Conservation (phyloP, 2,888 invertebrate genomes). For the Drosophila cognata region DNA sequence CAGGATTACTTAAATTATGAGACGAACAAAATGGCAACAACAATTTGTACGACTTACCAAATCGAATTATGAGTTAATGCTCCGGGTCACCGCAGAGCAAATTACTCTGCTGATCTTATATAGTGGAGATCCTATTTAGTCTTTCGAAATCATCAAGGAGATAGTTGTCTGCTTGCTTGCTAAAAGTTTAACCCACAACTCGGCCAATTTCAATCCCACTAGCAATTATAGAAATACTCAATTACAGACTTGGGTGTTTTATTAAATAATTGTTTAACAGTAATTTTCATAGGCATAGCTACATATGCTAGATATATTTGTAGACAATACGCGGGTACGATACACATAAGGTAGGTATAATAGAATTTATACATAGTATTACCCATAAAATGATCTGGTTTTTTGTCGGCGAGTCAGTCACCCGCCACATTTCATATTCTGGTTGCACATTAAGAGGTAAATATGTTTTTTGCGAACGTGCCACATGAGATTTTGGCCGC, state of each 20-base stretch:
- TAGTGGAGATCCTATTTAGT: neutral
- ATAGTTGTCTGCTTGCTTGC: neutral
- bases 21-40: neutral
- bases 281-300: constrained; percentile 58
- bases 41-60: neutral
- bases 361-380: constrained; percentile 55
- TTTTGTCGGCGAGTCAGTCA: constrained; percentile 42
- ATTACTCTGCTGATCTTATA: neutral
- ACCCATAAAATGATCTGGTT: constrained; percentile 47
- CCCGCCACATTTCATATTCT: constrained; percentile 58
- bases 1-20: neutral
- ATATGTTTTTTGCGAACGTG: constrained; percentile 63
- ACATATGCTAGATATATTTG: constrained; percentile 45
- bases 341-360: constrained; percentile 35
- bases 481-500: constrained; percentile 70
- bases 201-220: neutral
- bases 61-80: too few species aligned
- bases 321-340: constrained; percentile 35
- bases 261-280: constrained; percentile 76
- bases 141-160: neutral
- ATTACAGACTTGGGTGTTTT: constrained; percentile 71
- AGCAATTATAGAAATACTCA: neutral
- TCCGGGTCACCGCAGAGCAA: neutral
- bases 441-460: constrained; percentile 76
- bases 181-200: neutral